phyloP scores from a whole-genome alignment of 1,140 invertebrate species.

The Euwallacea fornicatus region DNA sequence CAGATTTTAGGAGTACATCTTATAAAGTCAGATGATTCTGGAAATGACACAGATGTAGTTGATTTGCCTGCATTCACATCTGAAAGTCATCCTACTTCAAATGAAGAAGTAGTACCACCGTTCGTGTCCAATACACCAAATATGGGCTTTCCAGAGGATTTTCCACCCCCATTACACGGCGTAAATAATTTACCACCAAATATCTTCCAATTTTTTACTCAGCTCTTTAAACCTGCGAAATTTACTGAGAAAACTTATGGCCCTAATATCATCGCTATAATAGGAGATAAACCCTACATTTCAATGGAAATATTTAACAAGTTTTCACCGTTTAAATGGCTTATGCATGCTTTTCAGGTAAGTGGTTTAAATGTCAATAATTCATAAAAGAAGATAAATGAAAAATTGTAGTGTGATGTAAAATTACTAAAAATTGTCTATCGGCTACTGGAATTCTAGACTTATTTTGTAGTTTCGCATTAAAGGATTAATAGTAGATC shows the following conservation, averaged over 20 bases:
- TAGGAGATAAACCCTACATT: slow-evolving; percentile 25
- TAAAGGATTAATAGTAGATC: too few relatives aligned
- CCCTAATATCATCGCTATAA: slow-evolving; percentile 10
- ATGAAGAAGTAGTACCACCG: too few relatives aligned
- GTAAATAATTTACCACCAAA: not conserved
- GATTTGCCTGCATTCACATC: too few relatives aligned
- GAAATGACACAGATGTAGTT: too few relatives aligned
- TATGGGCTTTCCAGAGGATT: too few relatives aligned
- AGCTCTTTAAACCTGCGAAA: slow-evolving; percentile 11
- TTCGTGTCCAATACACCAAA: too few relatives aligned
- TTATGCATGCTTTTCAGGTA: slow-evolving; percentile 19
- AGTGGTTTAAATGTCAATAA: not conserved
- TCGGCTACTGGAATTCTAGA: not conserved
- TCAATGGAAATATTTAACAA: slow-evolving; percentile 21
- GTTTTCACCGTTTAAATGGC: slow-evolving; percentile 23
- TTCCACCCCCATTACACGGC: too few relatives aligned
- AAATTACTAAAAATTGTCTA: not conserved
- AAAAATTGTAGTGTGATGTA: too few relatives aligned
- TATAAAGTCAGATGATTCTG: too few relatives aligned
- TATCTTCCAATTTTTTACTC: slow-evolving; percentile 13
- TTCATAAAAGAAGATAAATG: too few relatives aligned
- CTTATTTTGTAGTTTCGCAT: not conserved
- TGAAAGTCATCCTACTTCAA: too few relatives aligned
- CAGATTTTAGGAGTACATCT: too few relatives aligned
- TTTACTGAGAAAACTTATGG: slow-evolving; percentile 19